These are phyloP conservation scores for Onychomys leucogaster DNA, from an alignment of 2,797 vertebrate species.

Conservation along the genomic window DNA sequence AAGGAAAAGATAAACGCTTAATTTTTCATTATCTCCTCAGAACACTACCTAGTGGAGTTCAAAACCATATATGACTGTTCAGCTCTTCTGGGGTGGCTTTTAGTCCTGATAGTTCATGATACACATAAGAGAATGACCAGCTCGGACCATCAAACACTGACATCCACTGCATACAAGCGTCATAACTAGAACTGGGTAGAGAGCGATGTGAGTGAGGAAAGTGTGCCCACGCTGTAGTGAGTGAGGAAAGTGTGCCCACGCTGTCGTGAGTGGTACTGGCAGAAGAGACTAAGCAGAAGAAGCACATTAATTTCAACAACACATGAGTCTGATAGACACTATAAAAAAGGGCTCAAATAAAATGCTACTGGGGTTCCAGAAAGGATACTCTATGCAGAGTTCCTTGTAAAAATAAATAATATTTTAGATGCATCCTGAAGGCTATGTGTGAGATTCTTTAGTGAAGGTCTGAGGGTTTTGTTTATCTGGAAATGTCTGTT, in stretches of 20 bases:
- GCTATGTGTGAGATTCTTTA: neutral
- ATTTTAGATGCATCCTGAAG: neutral
- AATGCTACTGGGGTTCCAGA: neutral
- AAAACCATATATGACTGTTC: conserved; percentile 4
- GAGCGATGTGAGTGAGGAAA: neutral
- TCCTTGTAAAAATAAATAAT: neutral
- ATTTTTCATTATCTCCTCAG: conserved; percentile 60
- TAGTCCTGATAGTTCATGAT: neutral
- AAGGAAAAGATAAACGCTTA: conserved; percentile 36
- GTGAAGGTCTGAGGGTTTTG: neutral
- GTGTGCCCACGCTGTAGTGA: neutral
- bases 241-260: neutral
- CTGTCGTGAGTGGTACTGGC: neutral
- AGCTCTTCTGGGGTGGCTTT: conserved; percentile 18
- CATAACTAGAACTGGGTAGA: neutral
- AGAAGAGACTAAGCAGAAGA: neutral
- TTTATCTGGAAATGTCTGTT: neutral
- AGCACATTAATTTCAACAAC: neutral
- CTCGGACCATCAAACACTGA: neutral
- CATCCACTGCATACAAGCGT: neutral
- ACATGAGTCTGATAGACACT: neutral
- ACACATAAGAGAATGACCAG: neutral
- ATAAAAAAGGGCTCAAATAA: neutral
- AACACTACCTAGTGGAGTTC: conserved; percentile 51
- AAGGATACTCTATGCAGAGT: neutral